A percentile compares a stretch with the other conserved stretches of the same genome.
phyloP scores from a whole-genome alignment of 2,113 vertebrate species.

The Oncorhynchus mykiss region DNA sequence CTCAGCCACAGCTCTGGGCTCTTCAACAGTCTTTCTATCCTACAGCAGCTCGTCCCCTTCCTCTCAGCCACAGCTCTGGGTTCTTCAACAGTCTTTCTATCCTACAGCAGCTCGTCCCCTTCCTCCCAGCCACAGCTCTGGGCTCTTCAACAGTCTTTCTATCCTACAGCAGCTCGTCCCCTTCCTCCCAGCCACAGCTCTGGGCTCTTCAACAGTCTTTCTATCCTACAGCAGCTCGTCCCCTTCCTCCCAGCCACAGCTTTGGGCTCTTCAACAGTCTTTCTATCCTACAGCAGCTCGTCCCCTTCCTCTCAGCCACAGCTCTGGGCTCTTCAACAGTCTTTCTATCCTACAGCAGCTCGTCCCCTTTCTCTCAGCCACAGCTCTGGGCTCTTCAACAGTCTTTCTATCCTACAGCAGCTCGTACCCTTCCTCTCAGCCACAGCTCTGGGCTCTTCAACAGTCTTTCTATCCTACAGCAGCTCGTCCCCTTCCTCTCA shows the following conservation, averaged over 20 bases:
- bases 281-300: conserved; percentile 11
- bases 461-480: neutral
- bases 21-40: neutral
- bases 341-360: conserved; percentile 1
- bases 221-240: conserved; percentile 20
- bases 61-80: conserved; percentile 22
- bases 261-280: conserved; percentile 35
- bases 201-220: conserved; percentile 36
- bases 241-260: conserved; percentile 35
- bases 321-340: neutral
- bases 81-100: conserved; percentile 34
- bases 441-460: neutral
- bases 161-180: conserved; percentile 23
- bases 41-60: conserved; percentile 31
- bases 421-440: no score
- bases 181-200: conserved; percentile 34
- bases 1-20: no score
- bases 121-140: neutral
- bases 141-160: conserved; percentile 36
- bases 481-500: conserved; percentile 41
- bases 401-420: no score
- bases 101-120: neutral
- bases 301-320: conserved; percentile 40
- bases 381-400: conserved; percentile 36
- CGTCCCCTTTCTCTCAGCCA: conserved; percentile 42